Evolutionary conservation across 2,888 invertebrate genomes (phyloP).

Genomic region (Coelopa pilipes): DNA sequence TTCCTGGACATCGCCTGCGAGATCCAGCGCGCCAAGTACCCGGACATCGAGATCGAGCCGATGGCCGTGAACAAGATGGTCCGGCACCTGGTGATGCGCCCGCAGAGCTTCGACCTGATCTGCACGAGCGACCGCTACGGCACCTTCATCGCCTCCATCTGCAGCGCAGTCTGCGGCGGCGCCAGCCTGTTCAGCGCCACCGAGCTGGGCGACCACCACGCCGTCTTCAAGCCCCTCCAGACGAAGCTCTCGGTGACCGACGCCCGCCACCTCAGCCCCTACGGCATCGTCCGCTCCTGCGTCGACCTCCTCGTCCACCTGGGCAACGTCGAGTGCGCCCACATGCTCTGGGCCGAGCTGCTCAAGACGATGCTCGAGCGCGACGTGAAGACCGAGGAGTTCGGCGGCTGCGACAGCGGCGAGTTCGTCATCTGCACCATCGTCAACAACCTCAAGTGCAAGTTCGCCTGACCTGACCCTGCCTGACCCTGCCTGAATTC

Average conservation of each 20-base stretch:
- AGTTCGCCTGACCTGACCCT: neutral
- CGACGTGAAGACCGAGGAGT: constrained; percentile 51
- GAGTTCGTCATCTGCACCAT: constrained; percentile 53
- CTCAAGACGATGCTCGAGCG: constrained; percentile 49
- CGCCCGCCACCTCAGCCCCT: constrained; percentile 51
- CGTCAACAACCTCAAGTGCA: constrained; percentile 48
- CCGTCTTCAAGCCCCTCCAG: constrained; percentile 60
- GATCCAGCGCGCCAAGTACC: constrained; percentile 41
- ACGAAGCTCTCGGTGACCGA: constrained; percentile 55
- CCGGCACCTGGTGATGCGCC: constrained; percentile 47
- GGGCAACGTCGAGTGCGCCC: constrained; percentile 46
- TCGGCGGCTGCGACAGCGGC: constrained; percentile 50
- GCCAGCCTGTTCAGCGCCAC: constrained; percentile 54
- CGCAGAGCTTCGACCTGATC: constrained; percentile 53
- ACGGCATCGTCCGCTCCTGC: constrained; percentile 53
- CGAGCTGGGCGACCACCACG: constrained; percentile 54
- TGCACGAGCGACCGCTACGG: constrained; percentile 56
- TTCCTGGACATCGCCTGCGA: constrained; percentile 46
- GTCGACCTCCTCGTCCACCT: constrained; percentile 51
- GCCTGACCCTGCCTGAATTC: neutral
- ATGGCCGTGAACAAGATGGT: constrained; percentile 50
- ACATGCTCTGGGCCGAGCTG: constrained; percentile 48
- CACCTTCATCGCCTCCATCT: constrained; percentile 53
- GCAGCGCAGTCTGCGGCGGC: constrained; percentile 56
- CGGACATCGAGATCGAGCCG: constrained; percentile 48